Base-by-base conservation (phyloP, 1,140 invertebrate genomes). In the Drosophila mojavensis region DNA sequence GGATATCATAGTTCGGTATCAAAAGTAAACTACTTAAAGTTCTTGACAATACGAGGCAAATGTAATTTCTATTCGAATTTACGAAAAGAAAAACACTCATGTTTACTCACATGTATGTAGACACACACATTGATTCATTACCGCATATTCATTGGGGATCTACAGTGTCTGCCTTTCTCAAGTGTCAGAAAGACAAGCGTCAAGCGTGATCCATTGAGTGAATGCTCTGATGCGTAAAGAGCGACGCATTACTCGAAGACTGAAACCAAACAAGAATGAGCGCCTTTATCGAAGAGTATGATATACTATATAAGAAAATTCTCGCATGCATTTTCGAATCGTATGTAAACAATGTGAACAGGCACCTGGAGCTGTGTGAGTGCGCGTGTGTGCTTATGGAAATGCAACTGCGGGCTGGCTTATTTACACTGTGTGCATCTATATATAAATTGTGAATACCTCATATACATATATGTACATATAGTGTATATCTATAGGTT, bases 301-400 rank as follows among this genome's bases (percentile, higher is more conserved):
- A 39, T 39, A 67, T 28, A 61, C 58, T 26, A 26, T 26, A 56
- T 41, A 61, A 33, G 59, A 63, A 74, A 68, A 55, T 54, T 53
- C 33, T 45, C 63, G 28, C 20, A 10, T 61, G 20, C 70, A 56
- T 56, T 68, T 61, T 50, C 43, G 58, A 58, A 69, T 62, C 53
- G 71, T 36, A 45, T 39, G 59, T 45, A 69, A 74, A 62, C 65
- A 69, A 51, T 62, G 36, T 69, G 51, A 67, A 68, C 30, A 61
- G 20, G 28, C 30, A 47, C 17, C 54, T 74, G 59, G 58, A 74
- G 43, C n/a, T 67, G 28, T 45, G 24, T 61, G 50, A 33, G 54
- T 13, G 20, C 41, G 28, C 11, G 10, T 61, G n/a, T 59, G 20
- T 73, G 11, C 50, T 41, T 55, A 60, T 67, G 48, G 63, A 73